Base-by-base conservation (phyloP, 30 jellyfish, hydroid and myxozoan genomes). In the Aurelia coerulea region DNA sequence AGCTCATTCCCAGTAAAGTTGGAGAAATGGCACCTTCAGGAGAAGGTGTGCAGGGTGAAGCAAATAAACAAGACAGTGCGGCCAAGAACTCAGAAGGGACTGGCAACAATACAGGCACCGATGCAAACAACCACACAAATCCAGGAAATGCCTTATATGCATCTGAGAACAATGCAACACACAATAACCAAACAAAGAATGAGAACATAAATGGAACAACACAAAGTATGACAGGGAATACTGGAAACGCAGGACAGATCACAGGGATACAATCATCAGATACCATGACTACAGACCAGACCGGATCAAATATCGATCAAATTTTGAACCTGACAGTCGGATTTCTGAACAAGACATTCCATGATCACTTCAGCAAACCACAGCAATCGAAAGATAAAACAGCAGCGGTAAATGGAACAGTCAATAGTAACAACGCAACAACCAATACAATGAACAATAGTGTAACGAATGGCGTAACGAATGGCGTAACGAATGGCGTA, bases 1-100 rank as follows among this genome's bases (percentile, higher is more conserved):
- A 87, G 60, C 63, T 87, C 8, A 87, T 87, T 2, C 90, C 96
- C 15, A 87, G 81, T 9, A 64, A 87, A 42, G 83, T 87, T 13
- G 96, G 96, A 12, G 65, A 76, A 17, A 87, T 87, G 19, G 90
- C 78, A 29, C 96, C 96, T 11, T 87, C 96, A 2, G 78, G 65
- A 14, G 84, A 72, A 15, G 87, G 74, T 1, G 64, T 10, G 10
- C 51, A 71, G 52, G 65, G 35, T 32, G 60, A 68, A 12, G 62
- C 84, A 4, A 51, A 50, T n/a, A 49, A 35, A 7, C 78, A 74
- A 18, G 84, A 68, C 56, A 19, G 33, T 8, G 68, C 12, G 6
- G 50, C 84, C 3, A 85, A 85, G 68, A 65, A 50, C 29, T 73
- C 87, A 16, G 78, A 67, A 1, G 62, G 42, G 33, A 86, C 80